Base-by-base conservation (phyloP, 2,888 invertebrate genomes). In the Hyalella azteca region DNA sequence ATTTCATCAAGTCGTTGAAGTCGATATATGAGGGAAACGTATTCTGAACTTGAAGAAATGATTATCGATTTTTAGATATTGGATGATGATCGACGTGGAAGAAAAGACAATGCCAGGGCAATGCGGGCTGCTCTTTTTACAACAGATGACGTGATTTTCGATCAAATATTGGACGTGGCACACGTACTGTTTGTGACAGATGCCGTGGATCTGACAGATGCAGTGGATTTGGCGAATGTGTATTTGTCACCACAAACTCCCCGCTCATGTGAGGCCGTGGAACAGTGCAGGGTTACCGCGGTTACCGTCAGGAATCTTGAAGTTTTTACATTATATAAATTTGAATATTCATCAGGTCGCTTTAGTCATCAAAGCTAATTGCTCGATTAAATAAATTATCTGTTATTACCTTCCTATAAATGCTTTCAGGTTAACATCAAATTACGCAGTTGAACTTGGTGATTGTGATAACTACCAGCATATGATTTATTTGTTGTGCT, bases 131-230 rank as follows among this genome's bases (percentile, higher is more conserved):
- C 39, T 66, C 66, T 19, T 66, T 66, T 66, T 32, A 32, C 66
- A 66, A 19, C 66, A 66, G 66, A 32, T 66, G 66, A 66, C 66
- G 66, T 32, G 66, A 66, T 66, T 66, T 66, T 66, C 66, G 66
- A 66, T 32, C 66, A 66, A 66, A 66, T 66, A 66, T 66, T 66
- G 66, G 66, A 66, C 36, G 66, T 66, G 66, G 36, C 66, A 66
- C 36, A 66, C 36, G 66, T 29, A 36, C 36, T 29, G 66, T 32
- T n/a, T 66, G 36, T 66, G 66, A 66, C 66, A 66, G 66, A 66
- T 66, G 66, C 36, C 32, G 32, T 66, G 66, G 66, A 66, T 66
- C 66, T 66, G 66, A 66, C 66, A 66, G 66, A 66, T 66, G 66
- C 36, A 32, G 36, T 45, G 66, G 36, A 66, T 66, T 32, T 66